A percentile compares a stretch with the other conserved stretches of the same genome.
phyloP scores from a whole-genome alignment of 1,140 invertebrate genomes.

The Prorops nasuta region DNA sequence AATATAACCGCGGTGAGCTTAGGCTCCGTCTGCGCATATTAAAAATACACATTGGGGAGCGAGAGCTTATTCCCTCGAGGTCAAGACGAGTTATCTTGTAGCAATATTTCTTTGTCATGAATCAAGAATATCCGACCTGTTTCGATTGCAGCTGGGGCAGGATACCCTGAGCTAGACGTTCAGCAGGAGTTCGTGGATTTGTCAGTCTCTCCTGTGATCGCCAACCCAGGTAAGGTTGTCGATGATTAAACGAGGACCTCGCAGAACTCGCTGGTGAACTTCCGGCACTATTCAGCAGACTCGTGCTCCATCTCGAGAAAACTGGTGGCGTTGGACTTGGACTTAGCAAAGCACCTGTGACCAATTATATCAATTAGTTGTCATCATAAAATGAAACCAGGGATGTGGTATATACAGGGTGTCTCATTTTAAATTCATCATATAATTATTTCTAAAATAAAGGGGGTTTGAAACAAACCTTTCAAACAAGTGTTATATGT shows the following conservation, averaged over 20 bases:
- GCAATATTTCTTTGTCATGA: too few relatives aligned
- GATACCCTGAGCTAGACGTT: constrained; percentile 65
- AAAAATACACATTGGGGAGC: too few relatives aligned
- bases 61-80: too few relatives aligned
- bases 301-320: constrained; percentile 83
- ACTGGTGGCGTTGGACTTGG: constrained; percentile 56
- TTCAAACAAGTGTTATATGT: too few relatives aligned
- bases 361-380: neutral
- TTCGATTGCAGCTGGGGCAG: constrained; percentile 56
- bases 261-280: constrained; percentile 66
- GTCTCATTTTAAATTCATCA: too few relatives aligned
- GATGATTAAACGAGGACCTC: constrained; percentile 64
- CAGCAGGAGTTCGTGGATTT: constrained; percentile 78
- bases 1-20: constrained; percentile 40
- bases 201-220: constrained; percentile 79
- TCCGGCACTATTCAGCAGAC: constrained; percentile 74
- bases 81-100: too few relatives aligned
- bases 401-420: too few relatives aligned
- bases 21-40: constrained; percentile 40
- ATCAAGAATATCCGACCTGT: too few relatives aligned
- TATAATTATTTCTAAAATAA: too few relatives aligned
- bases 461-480: too few relatives aligned
- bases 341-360: constrained; percentile 47
- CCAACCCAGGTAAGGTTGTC: constrained; percentile 85
- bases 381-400: too few relatives aligned